Conservation (phyloP, 2,797 vertebrate species). For the Xyrichtys novacula region DNA sequence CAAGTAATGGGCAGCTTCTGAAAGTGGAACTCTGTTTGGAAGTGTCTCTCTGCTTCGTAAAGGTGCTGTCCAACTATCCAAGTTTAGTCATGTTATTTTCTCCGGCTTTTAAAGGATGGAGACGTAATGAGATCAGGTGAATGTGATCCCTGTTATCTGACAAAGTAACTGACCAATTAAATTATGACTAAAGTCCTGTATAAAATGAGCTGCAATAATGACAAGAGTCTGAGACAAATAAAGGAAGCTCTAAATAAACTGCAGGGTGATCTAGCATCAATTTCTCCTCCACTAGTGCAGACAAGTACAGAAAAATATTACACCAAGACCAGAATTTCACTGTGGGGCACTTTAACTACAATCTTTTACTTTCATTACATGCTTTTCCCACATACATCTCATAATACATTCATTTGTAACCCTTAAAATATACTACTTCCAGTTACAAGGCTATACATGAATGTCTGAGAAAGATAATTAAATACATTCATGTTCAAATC, state of each 20-base stretch:
- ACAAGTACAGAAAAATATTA: too few species aligned
- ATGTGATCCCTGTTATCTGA: conserved; percentile 23
- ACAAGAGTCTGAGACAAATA: conserved; percentile 22
- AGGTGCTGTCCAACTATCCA: conserved; percentile 66
- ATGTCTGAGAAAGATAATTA: too few species aligned
- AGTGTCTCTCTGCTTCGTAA: conserved; percentile 63
- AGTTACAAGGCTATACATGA: too few species aligned
- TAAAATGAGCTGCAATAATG: conserved; percentile 18
- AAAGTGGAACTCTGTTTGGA: conserved; percentile 87
- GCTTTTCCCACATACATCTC: too few species aligned
- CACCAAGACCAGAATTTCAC: too few species aligned
- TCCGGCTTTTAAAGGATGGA: conserved; percentile 38
- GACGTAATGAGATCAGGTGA: conserved; percentile 26
- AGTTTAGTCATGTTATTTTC: conserved; percentile 46
- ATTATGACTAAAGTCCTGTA: conserved; percentile 22
- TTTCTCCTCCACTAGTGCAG: not conserved
- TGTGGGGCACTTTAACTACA: too few species aligned
- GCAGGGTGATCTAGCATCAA: conserved; percentile 26
- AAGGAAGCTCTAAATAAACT: conserved; percentile 20
- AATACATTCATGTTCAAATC: too few species aligned
- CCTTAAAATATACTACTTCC: too few species aligned
- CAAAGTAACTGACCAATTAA: conserved; percentile 42
- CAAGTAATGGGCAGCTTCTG: conserved; percentile 91
- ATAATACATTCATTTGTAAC: too few species aligned
- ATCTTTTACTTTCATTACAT: too few species aligned